These are phyloP conservation scores for Toxotes jaculatrix DNA, from an alignment of 2,113 vertebrate genomes.

Conservation along the genomic window DNA sequence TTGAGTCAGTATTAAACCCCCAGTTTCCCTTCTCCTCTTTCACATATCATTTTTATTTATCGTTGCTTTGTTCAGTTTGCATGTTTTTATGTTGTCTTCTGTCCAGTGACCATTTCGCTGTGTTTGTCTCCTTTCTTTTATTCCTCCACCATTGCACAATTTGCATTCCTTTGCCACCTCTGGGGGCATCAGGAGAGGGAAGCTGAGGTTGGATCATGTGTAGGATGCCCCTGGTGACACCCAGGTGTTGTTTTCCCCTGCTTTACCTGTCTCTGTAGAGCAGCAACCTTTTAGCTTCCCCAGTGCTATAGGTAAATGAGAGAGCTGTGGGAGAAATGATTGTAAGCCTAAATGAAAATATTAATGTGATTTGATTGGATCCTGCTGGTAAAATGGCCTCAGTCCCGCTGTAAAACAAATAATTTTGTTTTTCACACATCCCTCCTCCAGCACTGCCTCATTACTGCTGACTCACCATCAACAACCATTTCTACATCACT, in stretches of 20 bases:
- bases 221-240: slow-evolving; percentile 79
- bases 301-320: slow-evolving; percentile 32
- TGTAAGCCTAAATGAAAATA: slow-evolving; percentile 16
- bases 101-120: slow-evolving; percentile 25
- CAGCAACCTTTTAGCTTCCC: slow-evolving; percentile 48
- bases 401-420: slow-evolving; percentile 33
- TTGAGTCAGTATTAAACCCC: background rate
- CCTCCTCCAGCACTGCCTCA: slow-evolving; percentile 56
- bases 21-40: background rate
- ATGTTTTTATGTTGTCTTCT: slow-evolving; percentile 22
- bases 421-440: slow-evolving; percentile 54
- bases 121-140: slow-evolving; percentile 44
- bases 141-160: slow-evolving; percentile 17
- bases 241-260: slow-evolving; percentile 73
- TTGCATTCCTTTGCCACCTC: slow-evolving; percentile 37
- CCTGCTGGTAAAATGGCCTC: slow-evolving; percentile 14
- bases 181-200: slow-evolving; percentile 66
- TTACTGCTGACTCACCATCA: slow-evolving; percentile 75
- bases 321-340: slow-evolving; percentile 11
- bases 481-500: slow-evolving; percentile 35
- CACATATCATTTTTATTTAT: background rate
- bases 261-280: slow-evolving; percentile 53
- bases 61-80: slow-evolving; percentile 29
- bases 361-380: slow-evolving; percentile 40
- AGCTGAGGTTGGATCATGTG: slow-evolving; percentile 75